Conservation (phyloP, 2,888 invertebrate genomes). For the Linyphia triangularis region DNA sequence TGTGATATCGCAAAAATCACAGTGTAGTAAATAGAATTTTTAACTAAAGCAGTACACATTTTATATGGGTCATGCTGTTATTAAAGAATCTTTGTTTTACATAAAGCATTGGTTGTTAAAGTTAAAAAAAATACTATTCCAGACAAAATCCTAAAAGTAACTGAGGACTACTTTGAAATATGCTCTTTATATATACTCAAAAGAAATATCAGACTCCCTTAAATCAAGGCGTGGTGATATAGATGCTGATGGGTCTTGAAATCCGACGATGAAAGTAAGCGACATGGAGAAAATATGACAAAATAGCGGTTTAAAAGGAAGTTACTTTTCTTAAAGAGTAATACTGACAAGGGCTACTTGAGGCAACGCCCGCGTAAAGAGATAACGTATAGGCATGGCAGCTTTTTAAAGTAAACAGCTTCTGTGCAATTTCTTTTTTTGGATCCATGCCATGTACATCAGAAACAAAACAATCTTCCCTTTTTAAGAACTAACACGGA, state of each 20-base stretch:
- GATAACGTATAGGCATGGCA: conserved; percentile 45
- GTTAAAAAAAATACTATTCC: no score
- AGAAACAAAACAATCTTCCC: conserved; percentile 25
- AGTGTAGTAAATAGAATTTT: no score
- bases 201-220: no score
- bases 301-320: conserved; percentile 42
- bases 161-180: background rate
- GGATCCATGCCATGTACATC: conserved; percentile 45
- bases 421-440: conserved; percentile 43
- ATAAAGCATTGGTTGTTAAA: no score
- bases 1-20: no score
- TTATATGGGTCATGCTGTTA: no score
- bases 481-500: conserved; percentile 32
- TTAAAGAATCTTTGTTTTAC: no score
- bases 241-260: background rate
- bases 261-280: conserved; percentile 20
- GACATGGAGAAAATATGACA: conserved; percentile 31
- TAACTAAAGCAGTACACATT: no score
- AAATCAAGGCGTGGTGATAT: background rate
- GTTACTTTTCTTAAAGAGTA: conserved; percentile 51
- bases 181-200: no score
- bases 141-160: no score
- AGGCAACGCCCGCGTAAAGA: conserved; percentile 61
- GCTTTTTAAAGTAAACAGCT: conserved; percentile 57
- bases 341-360: conserved; percentile 59